phyloP scores from a whole-genome alignment of 2,113 vertebrate genomes.

The Collichthys lucidus region DNA sequence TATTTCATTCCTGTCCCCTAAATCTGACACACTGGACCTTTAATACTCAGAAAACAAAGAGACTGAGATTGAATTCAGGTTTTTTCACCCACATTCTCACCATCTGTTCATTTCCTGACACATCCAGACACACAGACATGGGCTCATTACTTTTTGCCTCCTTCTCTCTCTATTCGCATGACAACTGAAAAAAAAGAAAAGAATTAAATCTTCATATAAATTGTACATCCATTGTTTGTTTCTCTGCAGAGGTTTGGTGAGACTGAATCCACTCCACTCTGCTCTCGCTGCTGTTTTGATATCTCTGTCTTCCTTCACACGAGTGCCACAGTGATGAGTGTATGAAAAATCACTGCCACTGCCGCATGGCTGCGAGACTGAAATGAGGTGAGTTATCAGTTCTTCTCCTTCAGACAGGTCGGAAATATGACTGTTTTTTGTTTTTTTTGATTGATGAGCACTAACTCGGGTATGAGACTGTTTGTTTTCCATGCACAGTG shows the following conservation, averaged over 20 bases:
- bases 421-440: background rate
- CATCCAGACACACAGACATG: background rate
- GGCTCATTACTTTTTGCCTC: background rate
- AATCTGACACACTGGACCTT: too few relatives aligned
- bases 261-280: background rate
- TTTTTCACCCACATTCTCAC: conserved; percentile 1
- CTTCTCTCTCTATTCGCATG: background rate
- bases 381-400: background rate
- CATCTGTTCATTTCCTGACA: conserved; percentile 1
- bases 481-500: background rate
- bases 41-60: conserved; percentile 11
- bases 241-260: conserved; percentile 1
- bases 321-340: too few relatives aligned
- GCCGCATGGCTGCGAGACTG: too few relatives aligned
- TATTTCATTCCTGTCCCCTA: too few relatives aligned
- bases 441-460: too few relatives aligned
- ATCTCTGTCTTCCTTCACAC: too few relatives aligned
- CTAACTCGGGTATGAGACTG: background rate
- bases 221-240: background rate
- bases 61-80: background rate
- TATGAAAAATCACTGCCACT: too few relatives aligned
- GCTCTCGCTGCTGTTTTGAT: background rate
- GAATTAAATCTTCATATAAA: background rate
- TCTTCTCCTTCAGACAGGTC: background rate
- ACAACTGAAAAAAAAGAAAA: background rate